These are phyloP conservation scores for Caenorhabditis zanzibari DNA, from an alignment of 2,888 invertebrate species.

Conservation along the genomic window DNA sequence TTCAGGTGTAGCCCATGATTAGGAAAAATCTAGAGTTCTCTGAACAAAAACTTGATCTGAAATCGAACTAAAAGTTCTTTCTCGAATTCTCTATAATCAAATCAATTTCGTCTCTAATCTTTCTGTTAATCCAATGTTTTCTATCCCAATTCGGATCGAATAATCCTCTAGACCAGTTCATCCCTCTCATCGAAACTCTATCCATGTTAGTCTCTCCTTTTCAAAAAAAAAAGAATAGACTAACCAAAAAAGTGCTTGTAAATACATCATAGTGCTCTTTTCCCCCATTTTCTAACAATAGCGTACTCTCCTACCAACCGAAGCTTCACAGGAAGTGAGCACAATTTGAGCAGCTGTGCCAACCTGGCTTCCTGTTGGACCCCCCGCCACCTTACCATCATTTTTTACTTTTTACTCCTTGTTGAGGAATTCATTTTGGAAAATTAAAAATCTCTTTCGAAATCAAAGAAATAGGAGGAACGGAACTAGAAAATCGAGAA, in stretches of 20 bases:
- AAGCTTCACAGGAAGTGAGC: conserved; percentile 57
- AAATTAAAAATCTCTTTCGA: not conserved
- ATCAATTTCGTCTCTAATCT: conserved; percentile 16
- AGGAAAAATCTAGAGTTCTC: not conserved
- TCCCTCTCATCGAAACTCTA: not conserved
- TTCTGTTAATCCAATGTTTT: conserved; percentile 19
- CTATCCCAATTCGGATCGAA: conserved; percentile 6
- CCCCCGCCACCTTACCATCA: not conserved
- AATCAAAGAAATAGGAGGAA: conserved; percentile 2
- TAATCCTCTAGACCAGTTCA: conserved; percentile 36
- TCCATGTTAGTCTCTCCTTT: conserved; percentile 2
- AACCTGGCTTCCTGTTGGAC: conserved; percentile 49
- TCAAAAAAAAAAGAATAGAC: conserved; percentile 6
- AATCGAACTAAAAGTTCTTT: conserved; percentile 4
- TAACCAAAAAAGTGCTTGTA: conserved; percentile 32
- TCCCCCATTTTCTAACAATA: conserved; percentile 46
- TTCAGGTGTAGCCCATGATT: not conserved
- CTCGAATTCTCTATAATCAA: not conserved
- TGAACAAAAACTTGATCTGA: not conserved
- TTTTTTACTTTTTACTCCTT: conserved; percentile 19
- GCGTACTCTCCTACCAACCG: conserved; percentile 13
- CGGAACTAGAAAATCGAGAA: conserved; percentile 37
- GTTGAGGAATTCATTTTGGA: conserved; percentile 24
- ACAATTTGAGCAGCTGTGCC: conserved; percentile 65
- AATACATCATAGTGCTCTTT: conserved; percentile 31